phyloP scores from a whole-genome alignment of 1,140 invertebrate genomes.

The Drosophila subobscura region DNA sequence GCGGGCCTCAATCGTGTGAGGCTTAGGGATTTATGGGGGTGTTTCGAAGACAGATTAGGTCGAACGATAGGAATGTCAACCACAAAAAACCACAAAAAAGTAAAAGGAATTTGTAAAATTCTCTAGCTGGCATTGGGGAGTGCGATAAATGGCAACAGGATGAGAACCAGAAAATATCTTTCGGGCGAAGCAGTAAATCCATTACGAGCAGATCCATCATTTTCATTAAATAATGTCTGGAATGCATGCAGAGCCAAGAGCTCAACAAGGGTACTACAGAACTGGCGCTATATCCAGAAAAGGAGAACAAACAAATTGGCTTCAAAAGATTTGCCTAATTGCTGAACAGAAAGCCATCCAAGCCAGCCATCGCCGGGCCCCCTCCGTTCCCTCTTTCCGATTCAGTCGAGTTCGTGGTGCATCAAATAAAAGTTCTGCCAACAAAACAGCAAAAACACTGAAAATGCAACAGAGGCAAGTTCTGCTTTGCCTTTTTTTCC shows the following conservation, averaged over 20 bases:
- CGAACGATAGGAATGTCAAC: conserved; percentile 20
- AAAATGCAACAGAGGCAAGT: conserved; percentile 67
- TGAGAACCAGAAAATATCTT: too few relatives aligned
- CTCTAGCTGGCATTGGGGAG: too few relatives aligned
- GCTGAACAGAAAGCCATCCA: conserved; percentile 5
- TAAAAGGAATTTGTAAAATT: too few relatives aligned
- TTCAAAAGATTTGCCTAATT: conserved; percentile 54
- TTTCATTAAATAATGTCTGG: too few relatives aligned
- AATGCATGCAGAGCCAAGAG: too few relatives aligned
- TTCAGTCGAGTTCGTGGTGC: conserved; percentile 1
- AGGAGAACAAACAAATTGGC: conserved; percentile 32
- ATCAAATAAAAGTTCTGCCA: conserved; percentile 45
- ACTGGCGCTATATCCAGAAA: not conserved
- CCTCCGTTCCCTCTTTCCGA: too few relatives aligned
- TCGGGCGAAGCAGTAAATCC: too few relatives aligned
- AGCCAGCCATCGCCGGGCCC: too few relatives aligned
- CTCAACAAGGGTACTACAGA: not conserved
- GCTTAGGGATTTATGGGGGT: conserved; percentile 45
- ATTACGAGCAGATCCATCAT: too few relatives aligned
- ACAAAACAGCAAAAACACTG: conserved; percentile 19
- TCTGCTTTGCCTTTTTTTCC: conserved; percentile 30
- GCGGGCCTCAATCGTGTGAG: conserved; percentile 38
- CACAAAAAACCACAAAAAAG: not conserved
- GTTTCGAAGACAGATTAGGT: conserved; percentile 42
- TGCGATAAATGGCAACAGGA: too few relatives aligned